Base-by-base conservation (phyloP, 2,113 vertebrate genomes). In the Silurus meridionalis region DNA sequence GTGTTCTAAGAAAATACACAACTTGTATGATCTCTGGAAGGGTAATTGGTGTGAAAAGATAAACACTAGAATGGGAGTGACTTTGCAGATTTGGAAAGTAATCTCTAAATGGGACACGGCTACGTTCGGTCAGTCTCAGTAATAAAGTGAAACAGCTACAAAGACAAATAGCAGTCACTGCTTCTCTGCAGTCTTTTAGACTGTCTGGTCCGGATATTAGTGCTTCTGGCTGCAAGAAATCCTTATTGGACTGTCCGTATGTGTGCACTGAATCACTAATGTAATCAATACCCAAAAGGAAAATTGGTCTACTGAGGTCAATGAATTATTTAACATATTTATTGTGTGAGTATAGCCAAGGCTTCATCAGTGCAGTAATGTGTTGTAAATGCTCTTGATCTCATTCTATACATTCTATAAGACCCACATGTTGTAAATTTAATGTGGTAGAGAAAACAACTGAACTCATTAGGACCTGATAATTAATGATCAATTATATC, bases 281-380 rank as follows among this genome's bases (percentile, higher is more conserved):
- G 75, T 78, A 85, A 89, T 87, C 88, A 83, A 74, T 89, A 80
- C 63, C 3, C 10, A 63, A 14, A 78, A 74, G 28, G 78, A 28
- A 82, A 86, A 82, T 13, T 72, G 50, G 67, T 61, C 50, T 58
- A 57, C 14, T 64, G 25, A 58, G 52, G 63, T 58, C 21, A 78
- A 67, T 52, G 2, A 75, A 74, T 83, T 83, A 86, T 89, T 86
- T 66, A 82, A 23, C 67, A 69, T 69, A 14, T 67, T 82, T 17
- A 53, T 23, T 57, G 60, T 64, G 60, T 55, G n/a, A 77, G 86
- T 77, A 58, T 37, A 37, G 25, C 77, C 55, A 37, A 58, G 17
- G 48, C 57, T 58, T 60, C 23, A 55, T 69, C 55, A 28, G 8
- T 57, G 6, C 28, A 17, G 11, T 52, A 13, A 69, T 71, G 17